Evolutionary conservation across 2,113 vertebrate genomes (phyloP).

Genomic region (Chelonoidis abingdonii): DNA sequence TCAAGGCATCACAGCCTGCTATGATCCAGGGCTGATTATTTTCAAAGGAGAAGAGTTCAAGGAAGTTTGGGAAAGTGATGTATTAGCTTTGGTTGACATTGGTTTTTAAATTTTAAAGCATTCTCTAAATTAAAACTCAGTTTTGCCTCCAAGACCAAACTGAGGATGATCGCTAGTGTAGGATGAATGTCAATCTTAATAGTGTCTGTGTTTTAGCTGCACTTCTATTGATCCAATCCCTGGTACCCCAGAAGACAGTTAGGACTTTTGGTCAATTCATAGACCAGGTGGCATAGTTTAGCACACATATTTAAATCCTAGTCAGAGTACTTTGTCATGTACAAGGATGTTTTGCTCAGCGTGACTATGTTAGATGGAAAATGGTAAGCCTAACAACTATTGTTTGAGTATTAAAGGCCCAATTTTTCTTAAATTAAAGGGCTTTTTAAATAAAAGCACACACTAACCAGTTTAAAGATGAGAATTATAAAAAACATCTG

Average conservation of each 20-base stretch:
- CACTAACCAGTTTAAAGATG: not conserved
- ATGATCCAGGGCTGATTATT: not conserved
- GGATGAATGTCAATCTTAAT: not conserved
- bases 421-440: not conserved
- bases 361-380: not conserved
- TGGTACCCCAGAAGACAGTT: not conserved
- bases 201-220: not conserved
- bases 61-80: not conserved
- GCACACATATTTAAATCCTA: not conserved
- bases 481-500: not conserved
- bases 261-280: not conserved
- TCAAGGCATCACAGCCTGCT: not conserved
- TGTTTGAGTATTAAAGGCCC: not conserved
- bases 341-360: not conserved
- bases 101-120: not conserved
- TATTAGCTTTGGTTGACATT: not conserved
- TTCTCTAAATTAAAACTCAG: not conserved
- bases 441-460: not conserved
- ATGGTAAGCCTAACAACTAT: not conserved
- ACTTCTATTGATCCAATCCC: not conserved
- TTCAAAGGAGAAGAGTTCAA: not conserved
- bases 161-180: not conserved
- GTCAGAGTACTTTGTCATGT: not conserved
- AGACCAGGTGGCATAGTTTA: not conserved
- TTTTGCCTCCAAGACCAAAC: not conserved